phyloP scores from a whole-genome alignment of 1,140 invertebrate species.

The Lethrus apterus region DNA sequence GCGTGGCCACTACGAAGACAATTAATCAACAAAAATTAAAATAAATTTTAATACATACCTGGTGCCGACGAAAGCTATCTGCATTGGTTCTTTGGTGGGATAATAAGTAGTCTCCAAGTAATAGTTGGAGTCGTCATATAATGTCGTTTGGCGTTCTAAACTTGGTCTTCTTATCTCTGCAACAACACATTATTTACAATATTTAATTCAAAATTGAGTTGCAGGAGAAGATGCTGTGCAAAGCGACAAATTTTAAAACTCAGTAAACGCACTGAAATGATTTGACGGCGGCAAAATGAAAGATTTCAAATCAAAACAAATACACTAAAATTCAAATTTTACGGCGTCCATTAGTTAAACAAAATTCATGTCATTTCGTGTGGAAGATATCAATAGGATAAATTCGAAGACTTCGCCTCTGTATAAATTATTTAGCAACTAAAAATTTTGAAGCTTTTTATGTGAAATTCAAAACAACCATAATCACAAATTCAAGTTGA shows the following conservation, averaged over 20 bases:
- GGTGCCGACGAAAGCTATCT: conserved; percentile 26
- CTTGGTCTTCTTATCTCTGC: conserved; percentile 57
- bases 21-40: not conserved
- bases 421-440: too few species aligned
- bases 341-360: too few species aligned
- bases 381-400: too few species aligned
- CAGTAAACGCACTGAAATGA: not conserved
- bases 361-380: too few species aligned
- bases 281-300: too few species aligned
- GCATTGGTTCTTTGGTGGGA: conserved; percentile 22
- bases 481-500: too few species aligned
- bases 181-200: conserved; percentile 14
- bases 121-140: conserved; percentile 61
- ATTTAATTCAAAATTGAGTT: not conserved
- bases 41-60: conserved; percentile 4
- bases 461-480: too few species aligned
- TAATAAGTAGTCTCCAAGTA: conserved; percentile 29
- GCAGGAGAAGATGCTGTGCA: not conserved
- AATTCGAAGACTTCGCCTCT: too few species aligned
- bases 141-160: conserved; percentile 69
- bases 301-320: too few species aligned
- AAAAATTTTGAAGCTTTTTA: too few species aligned
- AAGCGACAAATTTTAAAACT: not conserved
- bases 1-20: conserved; percentile 17
- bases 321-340: too few species aligned